Base-by-base conservation (phyloP, 2,113 vertebrate species). In the Rhabdomys dilectus region DNA sequence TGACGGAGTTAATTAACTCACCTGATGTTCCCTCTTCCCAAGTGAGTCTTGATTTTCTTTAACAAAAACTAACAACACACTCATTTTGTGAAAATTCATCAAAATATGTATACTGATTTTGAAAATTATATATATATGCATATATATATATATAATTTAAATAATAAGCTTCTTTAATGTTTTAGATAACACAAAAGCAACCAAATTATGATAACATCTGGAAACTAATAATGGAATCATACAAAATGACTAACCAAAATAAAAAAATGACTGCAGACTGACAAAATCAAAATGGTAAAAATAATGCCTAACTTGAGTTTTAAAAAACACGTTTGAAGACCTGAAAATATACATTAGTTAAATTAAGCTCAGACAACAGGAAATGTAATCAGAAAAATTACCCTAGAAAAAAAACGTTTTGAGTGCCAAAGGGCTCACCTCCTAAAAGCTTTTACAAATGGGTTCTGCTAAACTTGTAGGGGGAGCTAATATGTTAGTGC, bases 371-470 rank as follows among this genome's bases (percentile, higher is more conserved):
- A 56, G 56, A 73, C 29, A 70, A 48, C 36, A 58, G 42, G 51
- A 51, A 84, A 84, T 72, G 11, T 76, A 90, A 85, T n/a, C 51
- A 86, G 53, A 92, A 89, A 72, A 85, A n/a, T 78, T 94, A 76
- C 12, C 15, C 34, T 5, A 21, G 85, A 77, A 12, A 3, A 31
- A 88, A 36, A 66, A 22, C 1, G 17, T 64, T 1, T 45, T 62
- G 21, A 94, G 17, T 81, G 12, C 82, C 45, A 58, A 84, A 75
- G 9, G 62, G 22, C 11, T 91, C 29, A 88, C 19, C 60, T 78
- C 15, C 2, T 80, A 39, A 90, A 90, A 86, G 45, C 7, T 51
- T 91, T n/a, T 80, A 76, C 7, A 45, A 95, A 91, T 60, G 48
- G 89, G 17, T 91, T 95, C 29, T 36, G 3, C n/a, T 22, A 95